These are phyloP conservation scores for Sebastes minor DNA, from an alignment of 2,797 vertebrate genomes.

Conservation along the genomic window DNA sequence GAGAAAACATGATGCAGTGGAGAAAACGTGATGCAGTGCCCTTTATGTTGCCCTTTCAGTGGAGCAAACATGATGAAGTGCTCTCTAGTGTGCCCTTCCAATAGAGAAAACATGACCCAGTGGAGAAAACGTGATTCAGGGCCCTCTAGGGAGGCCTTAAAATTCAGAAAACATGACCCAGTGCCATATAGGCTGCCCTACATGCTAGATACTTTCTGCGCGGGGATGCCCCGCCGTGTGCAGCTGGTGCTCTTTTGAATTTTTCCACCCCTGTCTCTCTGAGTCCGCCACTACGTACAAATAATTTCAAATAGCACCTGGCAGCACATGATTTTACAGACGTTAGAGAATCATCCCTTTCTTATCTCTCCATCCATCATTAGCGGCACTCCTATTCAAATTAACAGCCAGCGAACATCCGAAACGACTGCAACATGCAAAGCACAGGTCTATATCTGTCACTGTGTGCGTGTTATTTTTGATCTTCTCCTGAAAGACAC, in stretches of 20 bases:
- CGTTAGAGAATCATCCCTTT: not conserved
- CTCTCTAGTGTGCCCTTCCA: too few relatives aligned
- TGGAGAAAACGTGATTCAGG: too few relatives aligned
- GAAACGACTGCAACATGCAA: constrained; percentile 49
- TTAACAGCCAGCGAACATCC: constrained; percentile 9
- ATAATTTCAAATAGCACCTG: not conserved
- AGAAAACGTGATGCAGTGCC: too few relatives aligned
- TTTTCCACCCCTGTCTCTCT: not conserved
- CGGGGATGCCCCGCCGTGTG: not conserved
- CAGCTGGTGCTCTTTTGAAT: not conserved
- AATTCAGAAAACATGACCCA: too few relatives aligned
- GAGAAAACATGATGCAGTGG: too few relatives aligned
- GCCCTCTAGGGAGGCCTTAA: too few relatives aligned
- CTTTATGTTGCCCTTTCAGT: too few relatives aligned
- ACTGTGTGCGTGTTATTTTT: constrained; percentile 30
- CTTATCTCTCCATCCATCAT: constrained; percentile 23
- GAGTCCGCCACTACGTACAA: not conserved
- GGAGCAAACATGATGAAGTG: too few relatives aligned
- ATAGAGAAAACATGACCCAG: too few relatives aligned
- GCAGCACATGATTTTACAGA: not conserved
- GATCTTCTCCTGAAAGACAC: constrained; percentile 55
- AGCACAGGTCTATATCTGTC: constrained; percentile 41
- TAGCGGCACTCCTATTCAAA: constrained; percentile 21
- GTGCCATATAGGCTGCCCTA: too few relatives aligned
- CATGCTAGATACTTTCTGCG: too few relatives aligned